Evolutionary conservation across 2,888 invertebrate genomes (phyloP), one percentile per base, ranked within the genome.

Genomic region (Coleophora deauratella): DNA sequence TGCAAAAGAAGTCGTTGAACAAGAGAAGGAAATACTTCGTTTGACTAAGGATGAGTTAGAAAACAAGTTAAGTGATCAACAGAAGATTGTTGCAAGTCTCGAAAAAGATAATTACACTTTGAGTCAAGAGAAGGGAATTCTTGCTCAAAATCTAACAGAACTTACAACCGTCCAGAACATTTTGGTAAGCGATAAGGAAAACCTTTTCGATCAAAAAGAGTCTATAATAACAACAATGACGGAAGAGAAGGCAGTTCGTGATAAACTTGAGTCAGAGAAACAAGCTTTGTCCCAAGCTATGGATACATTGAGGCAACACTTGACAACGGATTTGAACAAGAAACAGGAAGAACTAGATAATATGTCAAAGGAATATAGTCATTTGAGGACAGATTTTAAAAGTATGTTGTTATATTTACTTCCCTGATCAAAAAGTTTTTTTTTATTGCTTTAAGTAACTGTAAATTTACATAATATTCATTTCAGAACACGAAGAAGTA

Each of bases 1-100:
- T 6, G 46, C 52, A 0, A 63, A 56, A 44, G 53, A 66, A 40
- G 47, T 64, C 35, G 48, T 50, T 2, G 64, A 66, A 39, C 60
- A 62, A 35, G 69, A 69, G 51, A 62, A 57, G 34, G 51, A 55
- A 27, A 54, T 51, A 27, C 14, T 37, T 2, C 2, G 6, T 14
- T 9, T 14, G 3, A 11, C 13, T 9, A 37, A 32, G 11, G 38
- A 38, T 13, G 9, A 21, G 10, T 33, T 38, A 32, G 14, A 38
- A 38, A 33, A 9, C 21, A 21, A 21, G 21, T 21, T 21, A 21
- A 21, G 6, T 3, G 21, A 21, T 21, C 21, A 21, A 6, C 21
- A 21, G 6, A 21, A 21, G 3, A 21, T 21, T 21, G 21, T 21
- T 21, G 6, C 21, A 21, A 21, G 49, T 27, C 50, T 56, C 31